These are phyloP conservation scores for Vanessa tameamea DNA, from an alignment of 1,140 invertebrate genomes.

Conservation along the genomic window DNA sequence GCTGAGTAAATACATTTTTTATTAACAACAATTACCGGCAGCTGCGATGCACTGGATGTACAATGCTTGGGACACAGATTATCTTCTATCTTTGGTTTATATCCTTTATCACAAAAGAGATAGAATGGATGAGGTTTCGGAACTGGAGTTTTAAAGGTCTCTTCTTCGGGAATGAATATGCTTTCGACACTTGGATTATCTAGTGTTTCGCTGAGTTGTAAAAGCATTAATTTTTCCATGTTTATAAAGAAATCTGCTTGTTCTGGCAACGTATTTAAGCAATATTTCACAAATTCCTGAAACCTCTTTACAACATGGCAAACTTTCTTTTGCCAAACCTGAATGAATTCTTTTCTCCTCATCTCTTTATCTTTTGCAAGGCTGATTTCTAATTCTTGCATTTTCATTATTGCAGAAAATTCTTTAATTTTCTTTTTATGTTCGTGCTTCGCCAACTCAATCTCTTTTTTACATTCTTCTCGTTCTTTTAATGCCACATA, in stretches of 20 bases:
- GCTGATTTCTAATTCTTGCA: slow-evolving; percentile 61
- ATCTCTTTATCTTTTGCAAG: slow-evolving; percentile 55
- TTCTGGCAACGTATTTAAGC: slow-evolving; percentile 61
- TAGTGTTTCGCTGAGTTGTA: slow-evolving; percentile 58
- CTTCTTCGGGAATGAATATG: slow-evolving; percentile 54
- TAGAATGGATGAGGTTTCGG: slow-evolving; percentile 62
- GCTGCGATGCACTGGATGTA: slow-evolving; percentile 56
- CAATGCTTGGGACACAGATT: slow-evolving; percentile 61
- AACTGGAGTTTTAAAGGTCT: slow-evolving; percentile 48
- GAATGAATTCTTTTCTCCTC: slow-evolving; percentile 51
- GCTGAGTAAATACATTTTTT: slow-evolving; percentile 64
- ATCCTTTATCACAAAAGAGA: slow-evolving; percentile 62
- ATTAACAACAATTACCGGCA: slow-evolving; percentile 67
- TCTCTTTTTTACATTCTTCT: slow-evolving; percentile 56
- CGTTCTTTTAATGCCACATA: slow-evolving; percentile 70
- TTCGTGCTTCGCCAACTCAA: slow-evolving; percentile 46
- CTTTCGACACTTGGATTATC: slow-evolving; percentile 58
- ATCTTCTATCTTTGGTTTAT: slow-evolving; percentile 52
- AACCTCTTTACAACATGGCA: slow-evolving; percentile 67
- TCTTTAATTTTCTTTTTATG: slow-evolving; percentile 58
- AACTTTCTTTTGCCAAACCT: slow-evolving; percentile 67
- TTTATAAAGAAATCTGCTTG: slow-evolving; percentile 71
- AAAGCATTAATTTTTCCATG: slow-evolving; percentile 69
- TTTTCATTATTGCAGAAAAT: slow-evolving; percentile 48
- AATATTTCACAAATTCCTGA: slow-evolving; percentile 67